These are phyloP conservation scores for Apomyelois bistriatella DNA, from an alignment of 2,888 invertebrate species.

Conservation along the genomic window DNA sequence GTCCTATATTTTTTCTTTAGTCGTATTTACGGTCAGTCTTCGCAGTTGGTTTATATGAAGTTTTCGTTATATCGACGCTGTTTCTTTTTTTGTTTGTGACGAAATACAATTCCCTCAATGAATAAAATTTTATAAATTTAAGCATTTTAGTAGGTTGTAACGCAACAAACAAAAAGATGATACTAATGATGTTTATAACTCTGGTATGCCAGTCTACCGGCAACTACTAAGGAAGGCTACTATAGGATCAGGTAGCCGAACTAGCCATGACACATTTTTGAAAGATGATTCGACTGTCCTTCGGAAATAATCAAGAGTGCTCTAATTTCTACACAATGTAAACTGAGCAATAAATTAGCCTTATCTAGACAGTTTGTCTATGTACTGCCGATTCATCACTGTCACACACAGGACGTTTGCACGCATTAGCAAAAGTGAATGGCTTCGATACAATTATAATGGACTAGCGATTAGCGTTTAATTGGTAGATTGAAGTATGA, in stretches of 20 bases:
- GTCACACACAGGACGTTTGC: conserved; percentile 44
- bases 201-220: too few species aligned
- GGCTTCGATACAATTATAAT: conserved; percentile 39
- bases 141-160: too few species aligned
- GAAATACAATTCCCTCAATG: too few species aligned
- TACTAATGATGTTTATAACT: too few species aligned
- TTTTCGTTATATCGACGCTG: too few species aligned
- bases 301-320: conserved; percentile 38
- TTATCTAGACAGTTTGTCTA: conserved; percentile 71
- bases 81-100: too few species aligned
- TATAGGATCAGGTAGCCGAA: neutral
- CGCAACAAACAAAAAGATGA: too few species aligned
- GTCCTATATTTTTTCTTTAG: neutral
- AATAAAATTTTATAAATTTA: too few species aligned
- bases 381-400: conserved; percentile 66
- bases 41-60: neutral
- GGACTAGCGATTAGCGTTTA: conserved; percentile 14
- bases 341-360: conserved; percentile 62
- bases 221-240: too few species aligned
- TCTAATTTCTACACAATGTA: conserved; percentile 54
- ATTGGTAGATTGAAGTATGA: neutral
- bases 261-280: conserved; percentile 41
- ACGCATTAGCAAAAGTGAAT: conserved; percentile 56
- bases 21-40: neutral
- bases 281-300: conserved; percentile 37